Base-by-base conservation (phyloP, 1,140 invertebrate species). In the Dendroctonus ponderosae region DNA sequence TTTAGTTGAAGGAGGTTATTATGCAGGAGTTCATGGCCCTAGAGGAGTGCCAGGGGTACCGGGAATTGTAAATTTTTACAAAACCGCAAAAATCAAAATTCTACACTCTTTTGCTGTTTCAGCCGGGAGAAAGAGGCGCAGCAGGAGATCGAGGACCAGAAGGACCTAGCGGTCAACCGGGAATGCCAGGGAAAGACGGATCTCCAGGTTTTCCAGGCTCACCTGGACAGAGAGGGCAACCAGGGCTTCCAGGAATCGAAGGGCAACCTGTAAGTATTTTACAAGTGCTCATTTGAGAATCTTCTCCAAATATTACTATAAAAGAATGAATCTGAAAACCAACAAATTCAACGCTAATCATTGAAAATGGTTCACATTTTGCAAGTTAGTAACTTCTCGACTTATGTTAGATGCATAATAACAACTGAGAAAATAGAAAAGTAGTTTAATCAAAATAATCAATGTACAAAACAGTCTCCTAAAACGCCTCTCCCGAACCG, bases 121-220 rank as follows among this genome's bases (percentile, higher is more conserved):
- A 77, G 75, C 75, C 75, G 15, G 75, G 76, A 8, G 75, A 76
- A 70, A 66, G 75, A 43, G 76, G 76, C 6, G 72, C 72, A 14
- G 63, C 71, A 50, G 75, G 76, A 14, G 75, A 77, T n/a, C 66
- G 73, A 66, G 77, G 77, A 5, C 73, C 72, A 7, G 69, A 70
- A 64, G 75, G 75, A 62, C 68, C 71, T 40, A 59, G 61, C 8
- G 81, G 79, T 39, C 7, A 57, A 49, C 75, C 80, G 64, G 85
- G 85, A 52, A 66, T 76, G 56, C 78, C 78, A 40, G 83, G 83
- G 38, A 73, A 77, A 67, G 74, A 75, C 53, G 78, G 76, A n/a
- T 72, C 72, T 12, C 61, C 75, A 7, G 72, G 73, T 42, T 59
- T 73, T 12, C 77, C 78, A 6, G 80, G 79, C 26, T 66, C 76